Evolutionary conservation across 2,888 invertebrate species (phyloP), one percentile per base, ranked within the genome.

Genomic region (Clusia tigrina): DNA sequence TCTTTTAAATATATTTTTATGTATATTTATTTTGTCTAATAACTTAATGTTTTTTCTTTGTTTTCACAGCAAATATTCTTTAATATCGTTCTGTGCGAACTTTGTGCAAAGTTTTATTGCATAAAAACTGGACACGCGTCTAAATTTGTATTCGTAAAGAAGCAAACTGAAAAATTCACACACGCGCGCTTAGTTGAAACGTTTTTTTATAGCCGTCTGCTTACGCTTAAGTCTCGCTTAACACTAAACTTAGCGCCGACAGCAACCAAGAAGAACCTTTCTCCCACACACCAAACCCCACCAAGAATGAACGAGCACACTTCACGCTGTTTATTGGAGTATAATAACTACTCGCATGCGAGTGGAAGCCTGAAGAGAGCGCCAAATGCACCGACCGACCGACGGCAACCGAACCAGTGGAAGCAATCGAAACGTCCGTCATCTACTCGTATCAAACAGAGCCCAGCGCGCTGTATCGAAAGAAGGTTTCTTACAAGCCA

Each of bases 201-300:
- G 32, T 32, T 32, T 32, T 6, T 12, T 32, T 12, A 12, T 6
- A 23, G 48, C 58, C 58, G 58, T 32, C 62, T 58, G 58, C 48
- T 20, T 62, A 24, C 58, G 54, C 58, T 62, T 32, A 58, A 62
- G 54, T 48, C 58, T 62, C 58, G 62, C 25, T 42, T 26, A 37
- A 58, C 54, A 62, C 62, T 62, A 37, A 55, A 55, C 48, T 5
- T 22, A 42, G 48, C 48, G 48, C 48, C 48, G 22, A 42, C 48
- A 48, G 22, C 6, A 48, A 20, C 48, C 22, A 48, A 22, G 22
- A 48, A 20, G 42, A 42, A n/a, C 42, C 42, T 22, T 42, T 42
- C n/a, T 15, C n/a, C 42, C n/a, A 3, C 42, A 60, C 63, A 48
- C 56, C 63, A 58, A 58, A 54, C 53, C 54, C 1, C 52, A 52